A percentile compares a stretch with the other conserved stretches of the same genome.
Evolutionary conservation across 2,888 invertebrate genomes (phyloP).

Genomic region (Harpalus rubripes): DNA sequence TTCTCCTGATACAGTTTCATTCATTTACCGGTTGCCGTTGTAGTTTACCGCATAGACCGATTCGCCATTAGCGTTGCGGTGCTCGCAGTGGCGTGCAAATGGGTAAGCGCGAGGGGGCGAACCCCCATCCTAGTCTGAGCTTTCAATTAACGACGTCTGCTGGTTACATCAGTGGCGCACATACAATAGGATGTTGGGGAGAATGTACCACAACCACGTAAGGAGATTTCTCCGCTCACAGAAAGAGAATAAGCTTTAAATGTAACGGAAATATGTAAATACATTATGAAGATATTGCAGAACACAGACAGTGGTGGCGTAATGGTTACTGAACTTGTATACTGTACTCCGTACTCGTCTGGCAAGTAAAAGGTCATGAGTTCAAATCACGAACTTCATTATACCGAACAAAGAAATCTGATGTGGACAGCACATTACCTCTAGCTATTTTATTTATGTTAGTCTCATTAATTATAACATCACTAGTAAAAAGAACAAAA

Average conservation of each 20-base stretch:
- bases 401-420: too few species aligned
- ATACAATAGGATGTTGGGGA: background rate
- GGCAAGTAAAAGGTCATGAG: too few species aligned
- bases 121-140: slow-evolving; percentile 30
- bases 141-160: slow-evolving; percentile 60
- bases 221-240: background rate
- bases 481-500: too few species aligned
- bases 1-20: slow-evolving; percentile 10
- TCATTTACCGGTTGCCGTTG: slow-evolving; percentile 37
- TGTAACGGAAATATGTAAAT: slow-evolving; percentile 6
- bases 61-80: slow-evolving; percentile 60
- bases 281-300: background rate
- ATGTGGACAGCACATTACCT: too few species aligned
- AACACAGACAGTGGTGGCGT: background rate
- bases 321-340: too few species aligned
- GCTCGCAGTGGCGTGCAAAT: slow-evolving; percentile 7
- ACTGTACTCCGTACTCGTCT: too few species aligned
- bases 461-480: too few species aligned
- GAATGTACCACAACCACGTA: background rate
- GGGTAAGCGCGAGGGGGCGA: background rate
- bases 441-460: too few species aligned
- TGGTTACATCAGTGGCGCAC: slow-evolving; percentile 36
- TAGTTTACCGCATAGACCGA: slow-evolving; percentile 61
- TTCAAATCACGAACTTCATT: too few species aligned
- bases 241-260: background rate